Base-by-base conservation (phyloP, 2,888 invertebrate species). In the Apodemia duryi region DNA sequence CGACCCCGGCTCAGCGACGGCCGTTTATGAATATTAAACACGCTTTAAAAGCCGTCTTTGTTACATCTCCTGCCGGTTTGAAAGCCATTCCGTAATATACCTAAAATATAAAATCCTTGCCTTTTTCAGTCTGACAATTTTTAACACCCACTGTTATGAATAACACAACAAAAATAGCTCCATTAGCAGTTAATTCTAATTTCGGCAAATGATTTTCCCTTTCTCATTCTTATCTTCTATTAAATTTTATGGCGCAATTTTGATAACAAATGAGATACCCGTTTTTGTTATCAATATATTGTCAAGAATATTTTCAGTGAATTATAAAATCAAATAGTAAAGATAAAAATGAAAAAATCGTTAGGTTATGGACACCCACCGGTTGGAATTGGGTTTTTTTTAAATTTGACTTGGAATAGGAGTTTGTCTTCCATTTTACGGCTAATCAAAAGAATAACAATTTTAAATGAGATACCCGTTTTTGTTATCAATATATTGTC, bases 21-120 rank as follows among this genome's bases (percentile, higher is more conserved):
- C 57, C 57, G 57, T 32, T 57, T 57, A 57, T 57, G 57, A 57
- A 57, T 57, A 57, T 57, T 57, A 32, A 57, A 57, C 57, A 57
- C 32, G 32, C 57, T 57, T 57, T 57, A 57, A 57, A 57, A 57
- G 57, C 29, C 32, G 57, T 32, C 57, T 32, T 57, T 57, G 57
- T 57, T 57, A 57, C 32, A 29, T 13, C 57, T 1, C 57, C 32
- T 1, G 32, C 57, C 57, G 32, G 57, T 57, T 32, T 57, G 29
- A 57, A 57, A 57, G 57, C 57, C 57, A 57, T 57, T 57, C 32
- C 29, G n/a, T 49, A 49, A 49, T 57, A 57, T 57, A 32, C 32
- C 11, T 57, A 57, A 57, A 57, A 35, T 57, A 57, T 13, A 57
- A 57, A 57, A 57, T 57, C 29, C 57, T 54, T 54, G 54, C 54